These are phyloP conservation scores for Drosophila nikananu DNA, from an alignment of 1,140 invertebrate species.

Conservation along the genomic window DNA sequence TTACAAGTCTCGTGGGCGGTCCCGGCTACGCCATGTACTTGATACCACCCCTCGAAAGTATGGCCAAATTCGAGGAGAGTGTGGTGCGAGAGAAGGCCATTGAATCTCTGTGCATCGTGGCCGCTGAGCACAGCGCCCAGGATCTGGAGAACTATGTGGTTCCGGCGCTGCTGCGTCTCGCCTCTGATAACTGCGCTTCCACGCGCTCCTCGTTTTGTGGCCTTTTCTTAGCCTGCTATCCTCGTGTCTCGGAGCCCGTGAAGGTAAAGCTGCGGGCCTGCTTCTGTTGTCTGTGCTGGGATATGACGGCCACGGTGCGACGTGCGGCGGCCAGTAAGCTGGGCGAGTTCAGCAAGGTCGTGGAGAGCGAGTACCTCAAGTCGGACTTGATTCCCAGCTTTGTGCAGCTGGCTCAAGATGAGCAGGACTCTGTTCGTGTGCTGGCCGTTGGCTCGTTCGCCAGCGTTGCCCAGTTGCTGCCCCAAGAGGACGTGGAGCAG, in stretches of 20 bases:
- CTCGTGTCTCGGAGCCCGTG: constrained; percentile 88
- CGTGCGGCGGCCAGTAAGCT: constrained; percentile 98
- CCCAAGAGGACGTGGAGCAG: constrained; percentile 90
- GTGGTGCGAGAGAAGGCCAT: constrained; percentile 99
- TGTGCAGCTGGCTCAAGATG: constrained; percentile 94
- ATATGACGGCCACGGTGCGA: constrained; percentile 99
- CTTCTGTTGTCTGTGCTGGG: constrained; percentile 98
- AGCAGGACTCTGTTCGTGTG: constrained; percentile 96
- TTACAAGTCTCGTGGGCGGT: constrained; percentile 97
- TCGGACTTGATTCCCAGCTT: constrained; percentile 99
- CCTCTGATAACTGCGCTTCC: constrained; percentile 98
- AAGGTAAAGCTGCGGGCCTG: constrained; percentile 93
- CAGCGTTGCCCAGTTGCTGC: constrained; percentile 94
- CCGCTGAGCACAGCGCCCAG: constrained; percentile 93
- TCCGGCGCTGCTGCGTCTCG: constrained; percentile 95
- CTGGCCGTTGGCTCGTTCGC: constrained; percentile 98
- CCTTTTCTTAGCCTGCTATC: constrained; percentile 92
- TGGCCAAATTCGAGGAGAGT: constrained; percentile 99
- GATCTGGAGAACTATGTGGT: constrained; percentile 98
- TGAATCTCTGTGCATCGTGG: constrained; percentile 96
- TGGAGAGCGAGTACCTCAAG: constrained; percentile 98
- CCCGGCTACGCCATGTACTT: constrained; percentile 98
- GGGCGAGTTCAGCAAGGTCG: constrained; percentile 99
- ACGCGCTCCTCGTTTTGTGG: constrained; percentile 98
- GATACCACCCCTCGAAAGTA: constrained; percentile 97